phyloP scores from a whole-genome alignment of 2,113 vertebrate species.

The Boleophthalmus pectinirostris region DNA sequence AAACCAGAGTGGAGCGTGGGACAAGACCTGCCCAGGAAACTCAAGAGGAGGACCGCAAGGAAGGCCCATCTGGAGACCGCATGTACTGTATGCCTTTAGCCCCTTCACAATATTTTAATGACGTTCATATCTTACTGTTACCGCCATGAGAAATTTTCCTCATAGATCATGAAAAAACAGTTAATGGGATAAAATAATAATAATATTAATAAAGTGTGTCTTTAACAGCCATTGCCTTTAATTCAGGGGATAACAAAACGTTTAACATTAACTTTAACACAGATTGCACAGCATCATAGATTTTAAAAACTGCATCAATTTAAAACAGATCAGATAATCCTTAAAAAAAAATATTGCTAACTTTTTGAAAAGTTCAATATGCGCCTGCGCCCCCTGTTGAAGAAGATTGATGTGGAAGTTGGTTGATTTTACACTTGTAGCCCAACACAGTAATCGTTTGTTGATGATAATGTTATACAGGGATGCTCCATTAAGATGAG shows the following conservation, averaged over 20 bases:
- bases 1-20: constrained; percentile 65
- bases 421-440: background rate
- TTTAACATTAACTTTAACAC: no score
- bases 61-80: constrained; percentile 11
- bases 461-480: no score
- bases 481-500: background rate
- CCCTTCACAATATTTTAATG: background rate
- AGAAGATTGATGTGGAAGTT: background rate
- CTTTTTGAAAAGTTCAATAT: background rate
- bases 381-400: constrained; percentile 50
- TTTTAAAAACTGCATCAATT: background rate
- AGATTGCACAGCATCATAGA: no score
- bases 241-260: no score
- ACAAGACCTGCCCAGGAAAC: constrained; percentile 63
- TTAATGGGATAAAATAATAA: no score
- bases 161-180: background rate
- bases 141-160: background rate
- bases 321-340: background rate
- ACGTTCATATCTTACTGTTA: background rate
- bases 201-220: no score
- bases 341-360: background rate
- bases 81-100: background rate
- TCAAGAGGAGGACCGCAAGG: constrained; percentile 19
- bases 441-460: background rate
- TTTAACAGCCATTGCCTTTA: no score